Percentiles rank a stretch among this genome's conserved stretches.
Conservation (phyloP, 2,888 invertebrate genomes). For the Theretra japonica region DNA sequence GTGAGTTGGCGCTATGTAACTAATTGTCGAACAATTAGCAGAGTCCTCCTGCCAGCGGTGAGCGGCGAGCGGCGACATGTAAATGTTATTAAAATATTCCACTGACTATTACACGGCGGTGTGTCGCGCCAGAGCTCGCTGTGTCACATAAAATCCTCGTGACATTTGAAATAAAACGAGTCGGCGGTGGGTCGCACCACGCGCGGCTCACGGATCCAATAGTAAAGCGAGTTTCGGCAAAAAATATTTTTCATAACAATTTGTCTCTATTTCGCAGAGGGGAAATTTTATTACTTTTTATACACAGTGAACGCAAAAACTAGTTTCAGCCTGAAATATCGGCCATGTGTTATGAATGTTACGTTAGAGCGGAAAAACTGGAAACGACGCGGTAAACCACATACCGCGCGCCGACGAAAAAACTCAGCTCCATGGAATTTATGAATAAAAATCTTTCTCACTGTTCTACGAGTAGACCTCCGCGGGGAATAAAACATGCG, state of each 20-base stretch:
- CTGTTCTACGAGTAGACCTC: neutral
- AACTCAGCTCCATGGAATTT: slow-evolving; percentile 2
- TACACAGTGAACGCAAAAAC: slow-evolving; percentile 26
- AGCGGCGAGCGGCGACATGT: neutral
- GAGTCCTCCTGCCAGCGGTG: no score
- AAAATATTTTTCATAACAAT: slow-evolving; percentile 25
- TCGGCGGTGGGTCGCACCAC: neutral
- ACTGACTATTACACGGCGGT: neutral
- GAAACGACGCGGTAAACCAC: slow-evolving; percentile 27
- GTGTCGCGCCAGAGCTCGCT: neutral
- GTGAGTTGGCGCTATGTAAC: neutral
- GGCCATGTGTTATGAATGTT: slow-evolving; percentile 27
- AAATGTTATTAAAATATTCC: slow-evolving; percentile 16
- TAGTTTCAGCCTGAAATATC: slow-evolving; percentile 29
- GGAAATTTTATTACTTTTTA: slow-evolving; percentile 30
- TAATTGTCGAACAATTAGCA: neutral
- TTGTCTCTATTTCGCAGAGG: slow-evolving; percentile 27
- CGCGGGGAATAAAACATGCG: neutral
- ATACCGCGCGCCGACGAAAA: slow-evolving; percentile 3
- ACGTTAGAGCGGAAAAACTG: slow-evolving; percentile 31
- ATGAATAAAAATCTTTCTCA: slow-evolving; percentile 15
- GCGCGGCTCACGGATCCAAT: neutral
- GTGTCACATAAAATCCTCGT: slow-evolving; percentile 1
- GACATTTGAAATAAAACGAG: slow-evolving; percentile 17
- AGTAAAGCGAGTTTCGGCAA: slow-evolving; percentile 6